Evolutionary conservation across 2,113 vertebrate species (phyloP), one percentile per base, ranked within the genome.

Genomic region (Gymnobelideus leadbeateri): DNA sequence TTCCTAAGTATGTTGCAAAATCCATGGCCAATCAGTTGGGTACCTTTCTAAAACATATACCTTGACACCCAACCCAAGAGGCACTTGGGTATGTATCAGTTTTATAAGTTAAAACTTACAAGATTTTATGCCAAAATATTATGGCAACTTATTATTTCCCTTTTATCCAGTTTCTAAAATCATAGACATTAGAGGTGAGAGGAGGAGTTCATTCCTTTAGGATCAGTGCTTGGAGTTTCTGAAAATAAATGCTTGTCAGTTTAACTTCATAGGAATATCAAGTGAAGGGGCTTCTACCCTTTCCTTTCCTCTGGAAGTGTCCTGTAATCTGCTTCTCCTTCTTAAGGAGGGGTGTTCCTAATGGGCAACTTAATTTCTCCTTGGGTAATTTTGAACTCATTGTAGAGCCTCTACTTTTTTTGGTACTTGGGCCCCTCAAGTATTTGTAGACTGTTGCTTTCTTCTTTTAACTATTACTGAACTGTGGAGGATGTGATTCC

Each of bases 81-180:
- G n/a, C 68, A 23, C n/a, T 84, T 84, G 68, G 19, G 19, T 43
- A 23, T 7, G 0, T 3, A 84, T 84, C 16, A 23, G 37, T 84
- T 84, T 23, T 8, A 43, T 43, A 84, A 84, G 68, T 84, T 84
- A 84, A 84, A 84, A 84, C 19, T 43, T 84, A 84, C 8, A 84
- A 43, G 93, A 28, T 91, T 6, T 49, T 49, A 49, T 49, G 47
- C 47, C 47, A 25, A 11, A 25, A 90, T 89, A 91, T 91, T 90
- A 12, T 77, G 8, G 77, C 61, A 96, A 95, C 57, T 25, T 61
- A 93, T 37, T 84, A 50, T 46, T 46, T 91, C n/a, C 55, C 54
- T 51, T 94, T 90, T 54, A 94, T 94, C 43, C 43, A 89, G 0
- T 93, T 96, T 95, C 31, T 95, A 89, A 95, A 96, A 49, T 61